Evolutionary conservation across 2,113 vertebrate species (phyloP).

Genomic region (sheep (Ovis aries)): ARS-UI_Ramb_v3.0 NC_056064.1:45648001-45648500

Average conservation of each 20-base stretch:
- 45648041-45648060: not conserved
- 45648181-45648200: not conserved
- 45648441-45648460: not conserved
- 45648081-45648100: not conserved
- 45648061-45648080: not conserved
- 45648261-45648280: not conserved
- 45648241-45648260: not conserved
- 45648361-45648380: not conserved
- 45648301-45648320: not conserved
- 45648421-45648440: not conserved
- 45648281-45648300: not conserved
- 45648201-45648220: not conserved
- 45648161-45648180: not conserved
- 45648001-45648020: not conserved
- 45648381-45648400: not conserved
- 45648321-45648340: not conserved
- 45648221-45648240: not conserved
- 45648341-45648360: not conserved
- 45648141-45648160: not conserved
- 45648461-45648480: not conserved
- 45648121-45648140: not conserved
- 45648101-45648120: not conserved
- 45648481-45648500: not conserved
- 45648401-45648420: not conserved
- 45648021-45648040: not conserved